Evolutionary conservation across 2,797 vertebrate species (phyloP), one percentile per base, ranked within the genome.

Genomic region (Harpagifer antarcticus): DNA sequence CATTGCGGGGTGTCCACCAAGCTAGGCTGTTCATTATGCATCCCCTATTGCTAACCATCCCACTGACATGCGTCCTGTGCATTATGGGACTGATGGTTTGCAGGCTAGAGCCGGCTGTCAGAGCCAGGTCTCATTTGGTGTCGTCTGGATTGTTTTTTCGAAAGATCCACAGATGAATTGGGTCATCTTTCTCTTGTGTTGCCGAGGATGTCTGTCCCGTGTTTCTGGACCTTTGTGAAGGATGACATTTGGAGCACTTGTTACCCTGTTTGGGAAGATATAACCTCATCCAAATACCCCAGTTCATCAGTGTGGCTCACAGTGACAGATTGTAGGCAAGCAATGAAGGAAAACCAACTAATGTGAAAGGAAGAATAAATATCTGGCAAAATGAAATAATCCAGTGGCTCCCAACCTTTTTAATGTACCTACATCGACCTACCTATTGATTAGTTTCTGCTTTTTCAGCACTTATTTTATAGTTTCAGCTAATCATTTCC

Each of bases 41-140:
- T 82, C 82, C 81, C 81, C 91, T 89, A 90, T 92, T 93, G 92
- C 93, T 88, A 90, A 84, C 88, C 82, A 61, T 84, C 76, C 84
- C 82, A 81, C 90, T 93, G 94, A 95, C 90, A 91, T 87, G 61
- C 84, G 88, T 93, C 91, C 80, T 79, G 91, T 78, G 88, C 87
- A 89, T 91, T 86, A 91, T 83, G 79, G 89, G 91, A 91, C 83
- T 90, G 90, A 89, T 88, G 90, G 84, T 84, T 86, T 89, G 85
- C 85, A 79, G 89, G 76, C 84, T 78, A 57, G 75, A 89, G 84
- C 75, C 80, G 77, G 79, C 91, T 93, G 94, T 93, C 92, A 86
- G 82, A 83, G 88, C 86, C 85, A 65, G 71, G 75, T 76, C 92
- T 93, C 92, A 92, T 94, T 94, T 94, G 88, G 79, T 78, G 71